These are phyloP conservation scores for Coryphaenoides rupestris DNA, from an alignment of 2,113 vertebrate species.

Conservation along the genomic window DNA sequence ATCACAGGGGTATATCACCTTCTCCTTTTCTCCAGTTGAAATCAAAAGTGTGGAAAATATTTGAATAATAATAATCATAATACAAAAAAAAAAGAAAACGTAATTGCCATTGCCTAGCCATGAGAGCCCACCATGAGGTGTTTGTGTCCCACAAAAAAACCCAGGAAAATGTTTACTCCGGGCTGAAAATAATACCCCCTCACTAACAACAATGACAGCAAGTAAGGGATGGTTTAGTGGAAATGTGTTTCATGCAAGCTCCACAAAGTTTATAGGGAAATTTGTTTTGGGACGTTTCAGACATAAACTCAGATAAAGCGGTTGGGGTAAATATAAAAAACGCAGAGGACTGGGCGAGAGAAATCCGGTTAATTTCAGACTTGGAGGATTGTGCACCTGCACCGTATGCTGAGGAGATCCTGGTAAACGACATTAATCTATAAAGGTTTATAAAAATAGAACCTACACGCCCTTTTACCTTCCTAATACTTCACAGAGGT, in stretches of 20 bases:
- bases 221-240: constrained; percentile 51
- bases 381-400: constrained; percentile 40
- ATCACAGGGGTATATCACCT: constrained; percentile 61
- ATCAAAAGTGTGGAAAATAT: constrained; percentile 65
- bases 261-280: constrained; percentile 48
- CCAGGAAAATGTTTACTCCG: constrained; percentile 53
- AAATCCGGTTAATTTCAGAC: constrained; percentile 64
- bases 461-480: constrained; percentile 62
- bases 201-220: constrained; percentile 55
- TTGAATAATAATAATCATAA: not conserved
- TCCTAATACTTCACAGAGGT: constrained; percentile 45
- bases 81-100: constrained; percentile 37
- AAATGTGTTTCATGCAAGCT: constrained; percentile 57
- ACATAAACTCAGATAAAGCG: constrained; percentile 61
- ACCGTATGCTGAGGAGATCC: constrained; percentile 38
- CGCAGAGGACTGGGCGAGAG: constrained; percentile 54
- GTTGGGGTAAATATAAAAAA: constrained; percentile 52
- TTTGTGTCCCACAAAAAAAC: constrained; percentile 54
- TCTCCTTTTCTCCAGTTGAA: constrained; percentile 69
- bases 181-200: constrained; percentile 50
- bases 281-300: constrained; percentile 56
- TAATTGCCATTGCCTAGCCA: constrained; percentile 67
- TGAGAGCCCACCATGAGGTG: constrained; percentile 48
- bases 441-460: constrained; percentile 68
- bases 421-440: constrained; percentile 68